Base-by-base conservation (phyloP, 2,888 invertebrate species). In the Gymnoscelis rufifasciata region DNA sequence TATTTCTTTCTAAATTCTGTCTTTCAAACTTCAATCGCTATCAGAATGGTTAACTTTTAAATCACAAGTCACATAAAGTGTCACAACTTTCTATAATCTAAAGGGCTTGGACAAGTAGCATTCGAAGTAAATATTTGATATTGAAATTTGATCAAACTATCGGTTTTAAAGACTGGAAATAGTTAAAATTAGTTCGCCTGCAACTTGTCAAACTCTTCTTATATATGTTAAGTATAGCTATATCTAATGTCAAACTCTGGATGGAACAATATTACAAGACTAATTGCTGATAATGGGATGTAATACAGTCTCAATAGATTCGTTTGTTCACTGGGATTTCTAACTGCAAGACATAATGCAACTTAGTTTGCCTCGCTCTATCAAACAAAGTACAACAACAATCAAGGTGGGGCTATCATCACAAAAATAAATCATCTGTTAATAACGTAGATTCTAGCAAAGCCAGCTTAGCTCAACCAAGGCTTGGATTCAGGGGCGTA, bases 191-290 rank as follows among this genome's bases (percentile, higher is more conserved):
- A 6, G 12, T 47, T 31, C 36, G 37, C 36, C 31, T 40, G 36
- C 26, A 31, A 39, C 31, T 23, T 31, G 23, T 11, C 40, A 14
- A 28, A 27, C 12, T 31, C 38, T 26, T 53, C 69, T 64, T 67
- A 62, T 55, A n/a, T n/a, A n/a, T n/a, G n/a, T n/a, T n/a, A n/a
- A n/a, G n/a, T n/a, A 64, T 65, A 68, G 57, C 68, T 69, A 71
- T 73, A 68, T 68, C 71, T 78, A 74, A 66, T 66, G 70, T 77
- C 74, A 74, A 69, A 65, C 68, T 62, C 68, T 82, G 84, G 83
- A 83, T 82, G 82, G 83, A 83, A 75, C 76, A 70, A 76, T 5
- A 19, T 79, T 81, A 74, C 73, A 62, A 63, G 61, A 66, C 61
- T 68, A 68, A 45, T 58, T 75, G 69, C 71, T 71, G 69, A 70